phyloP scores from a whole-genome alignment of 2,797 vertebrate species.

The Sciaenops ocellatus region DNA sequence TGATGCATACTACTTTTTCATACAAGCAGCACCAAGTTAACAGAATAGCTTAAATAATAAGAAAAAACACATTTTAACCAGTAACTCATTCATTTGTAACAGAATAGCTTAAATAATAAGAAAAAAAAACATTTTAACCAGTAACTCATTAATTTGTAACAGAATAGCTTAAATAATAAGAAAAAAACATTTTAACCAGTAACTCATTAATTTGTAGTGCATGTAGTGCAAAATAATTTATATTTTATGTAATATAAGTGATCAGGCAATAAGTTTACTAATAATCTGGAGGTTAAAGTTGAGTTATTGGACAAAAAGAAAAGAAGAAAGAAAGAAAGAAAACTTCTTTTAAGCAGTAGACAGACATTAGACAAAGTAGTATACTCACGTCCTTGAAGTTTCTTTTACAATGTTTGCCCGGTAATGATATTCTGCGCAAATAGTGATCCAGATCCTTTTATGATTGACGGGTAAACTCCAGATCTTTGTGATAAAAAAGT shows the following conservation, averaged over 20 bases:
- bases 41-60: neutral
- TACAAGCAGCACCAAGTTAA: neutral
- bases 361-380: neutral
- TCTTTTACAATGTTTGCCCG: neutral
- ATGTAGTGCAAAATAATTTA: neutral
- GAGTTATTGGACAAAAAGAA: neutral
- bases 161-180: neutral
- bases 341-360: neutral
- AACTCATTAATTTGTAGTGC: neutral
- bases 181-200: neutral
- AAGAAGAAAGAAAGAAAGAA: neutral
- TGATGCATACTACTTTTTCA: neutral
- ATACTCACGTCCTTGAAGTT: constrained; percentile 57
- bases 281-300: neutral
- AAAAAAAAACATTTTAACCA: too few species aligned
- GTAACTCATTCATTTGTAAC: neutral
- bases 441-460: constrained; percentile 4
- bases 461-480: constrained; percentile 26
- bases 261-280: neutral
- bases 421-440: neutral
- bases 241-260: neutral
- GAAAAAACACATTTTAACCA: neutral
- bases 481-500: constrained; percentile 5
- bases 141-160: too few species aligned
- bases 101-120: too few species aligned